These are phyloP conservation scores for Tetranychus cinnabarinus DNA, from an alignment of 1,140 invertebrate genomes.

Conservation along the genomic window DNA sequence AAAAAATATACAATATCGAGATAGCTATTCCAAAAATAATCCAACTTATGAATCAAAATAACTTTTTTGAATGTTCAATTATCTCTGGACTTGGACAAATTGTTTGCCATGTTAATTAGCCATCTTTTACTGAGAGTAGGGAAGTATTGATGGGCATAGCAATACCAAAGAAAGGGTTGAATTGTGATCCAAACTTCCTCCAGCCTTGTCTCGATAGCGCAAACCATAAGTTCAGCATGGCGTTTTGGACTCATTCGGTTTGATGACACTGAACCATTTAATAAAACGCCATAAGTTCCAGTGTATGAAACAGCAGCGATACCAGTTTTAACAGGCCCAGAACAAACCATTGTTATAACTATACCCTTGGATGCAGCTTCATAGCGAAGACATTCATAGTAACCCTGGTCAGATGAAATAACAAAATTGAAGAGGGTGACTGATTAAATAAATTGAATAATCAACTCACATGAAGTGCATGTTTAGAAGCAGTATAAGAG, in stretches of 20 bases:
- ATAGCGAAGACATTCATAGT: constrained; percentile 7
- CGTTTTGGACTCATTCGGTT: background rate
- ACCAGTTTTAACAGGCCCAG: constrained; percentile 33
- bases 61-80: background rate
- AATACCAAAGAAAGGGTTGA: background rate
- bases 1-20: too few species aligned
- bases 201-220: background rate
- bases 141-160: background rate
- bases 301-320: background rate
- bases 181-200: background rate
- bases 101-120: background rate
- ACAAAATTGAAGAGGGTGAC: background rate
- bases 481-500: constrained; percentile 51
- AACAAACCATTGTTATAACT: constrained; percentile 40
- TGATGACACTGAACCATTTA: background rate
- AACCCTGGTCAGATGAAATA: background rate
- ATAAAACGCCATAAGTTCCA: background rate
- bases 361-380: constrained; percentile 24
- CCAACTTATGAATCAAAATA: too few species aligned
- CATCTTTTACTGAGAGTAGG: background rate
- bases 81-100: background rate
- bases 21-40: too few species aligned
- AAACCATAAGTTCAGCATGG: background rate
- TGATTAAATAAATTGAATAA: background rate
- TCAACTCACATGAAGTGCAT: constrained; percentile 45